Base-by-base conservation (phyloP, 2,888 invertebrate species). In the Carterocephalus palaemon region DNA sequence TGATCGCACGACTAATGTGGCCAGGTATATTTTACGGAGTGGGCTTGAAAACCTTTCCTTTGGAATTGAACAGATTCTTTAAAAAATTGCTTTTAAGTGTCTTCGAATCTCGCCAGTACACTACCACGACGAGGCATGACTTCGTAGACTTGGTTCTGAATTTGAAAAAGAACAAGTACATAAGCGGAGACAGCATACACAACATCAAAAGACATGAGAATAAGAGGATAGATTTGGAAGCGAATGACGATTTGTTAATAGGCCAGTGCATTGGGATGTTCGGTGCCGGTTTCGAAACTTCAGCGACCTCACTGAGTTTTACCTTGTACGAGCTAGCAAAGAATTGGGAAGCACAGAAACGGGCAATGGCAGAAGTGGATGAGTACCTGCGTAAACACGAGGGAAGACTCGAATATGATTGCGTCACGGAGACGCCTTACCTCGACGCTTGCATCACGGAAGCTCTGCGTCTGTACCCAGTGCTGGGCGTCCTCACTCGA, bases 191-290 rank as follows among this genome's bases (percentile, higher is more conserved):
- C 31, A 60, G 64, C 41, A 45, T 75, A n/a, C 57, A 23, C 0
- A 70, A 65, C 20, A 37, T 4, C 13, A 19, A 6, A 19, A 6
- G 4, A 4, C 4, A 6, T 4, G 6, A 19, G 19, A 19, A 6
- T 19, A 4, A 4, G 19, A 56, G 67, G 1, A 54, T 89, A 1
- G 67, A 78, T 1, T 26, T 28, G n/a, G 1, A 28, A 13, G 5
- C 5, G 13, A 12, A 2, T 5, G 57, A 86, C 2, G 70, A 84
- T 2, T 59, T 89, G 28, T 53, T 90, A 2, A 75, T 85, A 0
- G 80, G 89, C 0, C 89, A 90, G 45, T 83, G 88, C 1, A 67
- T 87, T 5, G 53, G 85, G 0, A 89, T 91, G 29, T 77, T 74
- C 17, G 67, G 47, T 1, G 77, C 72, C 4, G 76, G 77, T 2